These are phyloP conservation scores for Acanthosoma haemorrhoidale DNA, from an alignment of 2,888 invertebrate genomes.

Conservation along the genomic window DNA sequence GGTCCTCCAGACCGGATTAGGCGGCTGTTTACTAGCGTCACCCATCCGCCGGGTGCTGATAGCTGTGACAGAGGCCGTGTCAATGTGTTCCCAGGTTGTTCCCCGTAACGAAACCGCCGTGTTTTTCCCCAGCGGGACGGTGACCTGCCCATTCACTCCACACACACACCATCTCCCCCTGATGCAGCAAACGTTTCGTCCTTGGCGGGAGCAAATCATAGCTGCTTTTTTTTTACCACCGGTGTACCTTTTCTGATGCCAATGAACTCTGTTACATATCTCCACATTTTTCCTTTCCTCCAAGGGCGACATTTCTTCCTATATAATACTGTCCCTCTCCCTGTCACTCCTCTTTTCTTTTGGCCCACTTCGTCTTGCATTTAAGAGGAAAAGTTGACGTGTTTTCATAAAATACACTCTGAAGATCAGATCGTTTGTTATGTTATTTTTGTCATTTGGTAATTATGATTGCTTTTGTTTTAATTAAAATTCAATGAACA, in stretches of 20 bases:
- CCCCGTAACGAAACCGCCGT: neutral
- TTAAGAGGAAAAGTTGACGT: too few relatives aligned
- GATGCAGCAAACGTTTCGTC: neutral
- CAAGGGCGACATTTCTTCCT: constrained; percentile 9
- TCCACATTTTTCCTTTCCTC: neutral
- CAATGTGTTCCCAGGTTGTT: neutral
- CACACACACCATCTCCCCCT: neutral
- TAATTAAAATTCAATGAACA: too few relatives aligned
- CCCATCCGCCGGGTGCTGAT: neutral
- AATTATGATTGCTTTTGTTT: too few relatives aligned
- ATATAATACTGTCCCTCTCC: too few relatives aligned
- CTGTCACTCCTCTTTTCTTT: too few relatives aligned
- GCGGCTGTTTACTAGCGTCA: too few relatives aligned
- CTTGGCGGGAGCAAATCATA: neutral
- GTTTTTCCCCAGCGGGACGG: neutral
- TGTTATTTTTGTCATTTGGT: too few relatives aligned
- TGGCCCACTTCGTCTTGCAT: too few relatives aligned
- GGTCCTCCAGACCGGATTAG: too few relatives aligned
- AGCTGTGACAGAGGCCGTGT: neutral
- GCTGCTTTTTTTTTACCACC: neutral
- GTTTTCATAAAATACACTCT: too few relatives aligned
- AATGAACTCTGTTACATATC: constrained; percentile 10
- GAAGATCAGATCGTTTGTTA: too few relatives aligned
- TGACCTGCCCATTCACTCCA: neutral
- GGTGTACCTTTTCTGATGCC: neutral